A percentile compares a stretch with the other conserved stretches of the same genome.
Evolutionary conservation across 2,797 vertebrate species (phyloP).

Genomic region (Hylomyscus alleni): DNA sequence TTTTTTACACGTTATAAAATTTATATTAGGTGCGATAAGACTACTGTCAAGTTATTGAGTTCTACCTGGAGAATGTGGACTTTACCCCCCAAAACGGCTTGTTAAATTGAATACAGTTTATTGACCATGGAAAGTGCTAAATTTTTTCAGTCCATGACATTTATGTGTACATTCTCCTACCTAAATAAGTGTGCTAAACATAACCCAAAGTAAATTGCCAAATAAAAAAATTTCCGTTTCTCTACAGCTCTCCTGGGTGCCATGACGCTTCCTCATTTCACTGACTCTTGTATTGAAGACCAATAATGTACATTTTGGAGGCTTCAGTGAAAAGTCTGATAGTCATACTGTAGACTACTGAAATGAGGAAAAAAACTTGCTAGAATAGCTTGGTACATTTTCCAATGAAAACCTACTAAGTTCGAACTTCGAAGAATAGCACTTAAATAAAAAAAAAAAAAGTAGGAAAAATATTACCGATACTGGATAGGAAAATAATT

Average conservation of each 20-base stretch:
- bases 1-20: neutral
- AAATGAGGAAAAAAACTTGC: conserved; percentile 16
- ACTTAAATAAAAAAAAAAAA: neutral
- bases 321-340: conserved; percentile 54
- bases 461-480: neutral
- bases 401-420: conserved; percentile 67
- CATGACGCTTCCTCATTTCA: conserved; percentile 68
- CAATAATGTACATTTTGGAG: neutral
- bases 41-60: conserved; percentile 37
- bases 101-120: conserved; percentile 64
- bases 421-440: conserved; percentile 62
- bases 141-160: conserved; percentile 57
- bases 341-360: conserved; percentile 7
- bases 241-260: conserved; percentile 63
- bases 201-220: conserved; percentile 70
- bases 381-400: conserved; percentile 75
- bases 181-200: conserved; percentile 72
- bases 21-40: neutral
- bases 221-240: conserved; percentile 68
- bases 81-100: conserved; percentile 50
- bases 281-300: conserved; percentile 67
- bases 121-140: conserved; percentile 57
- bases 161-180: conserved; percentile 68
- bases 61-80: conserved; percentile 44
- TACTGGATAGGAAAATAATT: conserved; percentile 77